These are phyloP conservation scores for Netelia virgata DNA, from an alignment of 2,888 invertebrate genomes.

Conservation along the genomic window DNA sequence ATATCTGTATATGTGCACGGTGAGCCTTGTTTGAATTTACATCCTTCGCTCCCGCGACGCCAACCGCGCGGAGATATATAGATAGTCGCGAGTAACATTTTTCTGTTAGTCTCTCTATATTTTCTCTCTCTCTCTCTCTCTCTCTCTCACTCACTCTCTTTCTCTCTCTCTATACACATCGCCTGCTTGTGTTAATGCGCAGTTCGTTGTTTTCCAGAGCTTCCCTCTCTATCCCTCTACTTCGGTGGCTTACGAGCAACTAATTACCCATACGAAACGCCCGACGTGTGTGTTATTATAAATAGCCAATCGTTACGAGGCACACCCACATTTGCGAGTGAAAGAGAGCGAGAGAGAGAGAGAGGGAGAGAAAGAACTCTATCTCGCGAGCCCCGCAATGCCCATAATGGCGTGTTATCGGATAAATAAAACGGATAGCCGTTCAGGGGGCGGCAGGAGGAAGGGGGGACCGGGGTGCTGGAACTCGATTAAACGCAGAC, in stretches of 20 bases:
- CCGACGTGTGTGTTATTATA: slow-evolving; percentile 81
- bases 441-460: slow-evolving; percentile 49
- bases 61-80: slow-evolving; percentile 48
- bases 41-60: slow-evolving; percentile 34
- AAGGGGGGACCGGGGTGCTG: slow-evolving; percentile 68
- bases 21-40: slow-evolving; percentile 65
- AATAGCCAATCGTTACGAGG: slow-evolving; percentile 84
- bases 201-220: slow-evolving; percentile 67
- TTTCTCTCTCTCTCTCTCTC: slow-evolving; percentile 13
- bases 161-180: slow-evolving; percentile 34
- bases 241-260: slow-evolving; percentile 80
- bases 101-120: slow-evolving; percentile 52
- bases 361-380: slow-evolving; percentile 35
- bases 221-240: slow-evolving; percentile 57
- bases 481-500: slow-evolving; percentile 83
- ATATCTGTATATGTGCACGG: slow-evolving; percentile 51
- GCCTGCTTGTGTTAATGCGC: slow-evolving; percentile 52
- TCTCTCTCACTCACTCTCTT: slow-evolving; percentile 41
- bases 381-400: slow-evolving; percentile 73
- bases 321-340: slow-evolving; percentile 80
- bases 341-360: slow-evolving; percentile 41
- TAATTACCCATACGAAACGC: slow-evolving; percentile 84
- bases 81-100: slow-evolving; percentile 65
- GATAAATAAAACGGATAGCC: slow-evolving; percentile 85
- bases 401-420: slow-evolving; percentile 85